Conservation (phyloP, 1,140 invertebrate species). For the Phymorhynchus buccinoides region DNA sequence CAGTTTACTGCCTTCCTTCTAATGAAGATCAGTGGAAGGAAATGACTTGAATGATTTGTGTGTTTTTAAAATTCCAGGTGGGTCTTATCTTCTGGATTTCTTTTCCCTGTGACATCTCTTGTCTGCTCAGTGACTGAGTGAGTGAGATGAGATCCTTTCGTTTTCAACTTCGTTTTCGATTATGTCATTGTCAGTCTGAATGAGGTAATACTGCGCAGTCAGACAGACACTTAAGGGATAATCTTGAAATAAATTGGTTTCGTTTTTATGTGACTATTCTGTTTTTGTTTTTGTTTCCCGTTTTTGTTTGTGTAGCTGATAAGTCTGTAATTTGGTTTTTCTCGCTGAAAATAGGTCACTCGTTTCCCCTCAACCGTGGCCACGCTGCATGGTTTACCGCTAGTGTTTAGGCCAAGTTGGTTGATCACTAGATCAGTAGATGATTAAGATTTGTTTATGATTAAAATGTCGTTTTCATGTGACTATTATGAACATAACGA, state of each 20-base stretch:
- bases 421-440: too few relatives aligned
- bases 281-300: neutral
- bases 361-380: too few relatives aligned
- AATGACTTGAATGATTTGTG: neutral
- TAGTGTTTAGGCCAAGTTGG: too few relatives aligned
- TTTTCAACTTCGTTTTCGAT: neutral
- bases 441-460: too few relatives aligned
- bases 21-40: neutral
- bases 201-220: neutral
- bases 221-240: neutral
- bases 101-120: too few relatives aligned
- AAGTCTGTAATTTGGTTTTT: too few relatives aligned
- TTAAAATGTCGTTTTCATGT: too few relatives aligned
- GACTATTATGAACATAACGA: too few relatives aligned
- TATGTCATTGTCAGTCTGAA: neutral
- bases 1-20: neutral
- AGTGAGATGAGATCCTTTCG: slow-evolving; percentile 23
- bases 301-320: neutral
- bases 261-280: neutral
- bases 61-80: neutral
- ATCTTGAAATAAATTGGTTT: neutral
- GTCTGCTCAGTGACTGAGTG: neutral
- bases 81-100: neutral
- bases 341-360: too few relatives aligned
- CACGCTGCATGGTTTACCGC: too few relatives aligned